Evolutionary conservation across 2,797 vertebrate genomes (phyloP), one percentile per base, ranked within the genome.

Genomic region (Podargus strigoides): DNA sequence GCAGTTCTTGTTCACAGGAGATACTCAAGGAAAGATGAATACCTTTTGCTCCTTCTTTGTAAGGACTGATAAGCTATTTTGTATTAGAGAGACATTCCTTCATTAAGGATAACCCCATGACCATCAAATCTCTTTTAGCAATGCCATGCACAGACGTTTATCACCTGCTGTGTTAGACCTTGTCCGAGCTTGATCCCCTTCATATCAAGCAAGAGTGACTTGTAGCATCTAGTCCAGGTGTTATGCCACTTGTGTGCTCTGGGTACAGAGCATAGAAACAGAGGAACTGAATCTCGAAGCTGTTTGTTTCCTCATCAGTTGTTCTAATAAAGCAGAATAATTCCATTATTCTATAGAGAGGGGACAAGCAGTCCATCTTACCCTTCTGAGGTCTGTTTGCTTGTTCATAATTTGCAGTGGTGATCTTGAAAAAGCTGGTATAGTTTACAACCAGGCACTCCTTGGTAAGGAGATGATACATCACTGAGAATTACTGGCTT

Each of bases 251-350:
- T 75, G 9, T 69, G 27, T 39, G 7, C 56, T 67, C 63, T 70
- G 27, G 32, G 44, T 86, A 88, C 73, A 46, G 64, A 37, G 52
- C 67, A 63, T 34, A 70, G 27, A 72, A 85, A 86, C 14, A 78
- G 32, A 85, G 30, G 49, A 84, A 88, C 28, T 36, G 39, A 79
- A 74, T 79, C 41, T 74, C 28, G 3, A 94, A 49, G 52, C 13
- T 81, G 37, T 67, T 79, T 77, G 18, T 94, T 94, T 87, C 70
- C 70, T 93, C 63, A 69, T 82, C 85, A 68, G 39, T 63, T 85
- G 59, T 86, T 91, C 80, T 86, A 93, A 81, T 70, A 41, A 84
- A 93, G 77, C 63, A 87, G 63, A 96, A 85, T 94, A 92, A 92
- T 90, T n/a, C 79, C 41, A 26, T 93, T 90, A 79, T 24, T 53